These are phyloP conservation scores for Vandiemenella viatica DNA, from an alignment of 2,888 invertebrate species.

Conservation along the genomic window DNA sequence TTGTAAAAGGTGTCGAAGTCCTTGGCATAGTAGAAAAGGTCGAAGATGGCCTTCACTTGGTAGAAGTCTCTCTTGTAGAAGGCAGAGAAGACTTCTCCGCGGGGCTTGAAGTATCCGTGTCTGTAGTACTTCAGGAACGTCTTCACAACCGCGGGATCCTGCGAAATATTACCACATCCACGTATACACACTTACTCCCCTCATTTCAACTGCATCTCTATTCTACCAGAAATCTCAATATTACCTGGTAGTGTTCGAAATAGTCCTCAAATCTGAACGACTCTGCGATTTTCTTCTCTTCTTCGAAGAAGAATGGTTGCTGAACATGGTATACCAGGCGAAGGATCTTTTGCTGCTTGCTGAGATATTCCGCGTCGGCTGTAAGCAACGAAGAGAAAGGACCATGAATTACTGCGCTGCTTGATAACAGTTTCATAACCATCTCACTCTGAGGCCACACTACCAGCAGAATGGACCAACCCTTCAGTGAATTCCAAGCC, in stretches of 20 bases:
- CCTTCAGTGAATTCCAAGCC: background rate
- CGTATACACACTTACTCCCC: background rate
- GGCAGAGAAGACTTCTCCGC: constrained; percentile 34
- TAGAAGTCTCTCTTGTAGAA: constrained; percentile 28
- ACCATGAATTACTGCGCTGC: background rate
- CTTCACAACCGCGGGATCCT: background rate
- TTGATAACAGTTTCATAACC: too few species aligned
- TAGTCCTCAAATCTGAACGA: constrained; percentile 43
- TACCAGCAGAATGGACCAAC: background rate
- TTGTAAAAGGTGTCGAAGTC: constrained; percentile 44
- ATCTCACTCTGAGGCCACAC: too few species aligned
- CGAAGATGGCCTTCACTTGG: constrained; percentile 35
- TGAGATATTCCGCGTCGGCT: constrained; percentile 40
- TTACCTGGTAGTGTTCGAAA: constrained; percentile 5
- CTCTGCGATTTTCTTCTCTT: constrained; percentile 39
- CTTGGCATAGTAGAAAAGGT: constrained; percentile 41
- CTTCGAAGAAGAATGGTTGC: constrained; percentile 40
- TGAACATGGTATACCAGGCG: constrained; percentile 44
- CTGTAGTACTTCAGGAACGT: background rate
- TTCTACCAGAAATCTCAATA: background rate
- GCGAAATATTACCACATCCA: background rate
- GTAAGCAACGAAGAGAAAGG: background rate
- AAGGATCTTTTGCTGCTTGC: constrained; percentile 39
- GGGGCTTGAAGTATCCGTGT: constrained; percentile 23
- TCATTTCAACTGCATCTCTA: background rate